phyloP scores from a whole-genome alignment of 2,888 invertebrate genomes.

The Strigamia crassipes region DNA sequence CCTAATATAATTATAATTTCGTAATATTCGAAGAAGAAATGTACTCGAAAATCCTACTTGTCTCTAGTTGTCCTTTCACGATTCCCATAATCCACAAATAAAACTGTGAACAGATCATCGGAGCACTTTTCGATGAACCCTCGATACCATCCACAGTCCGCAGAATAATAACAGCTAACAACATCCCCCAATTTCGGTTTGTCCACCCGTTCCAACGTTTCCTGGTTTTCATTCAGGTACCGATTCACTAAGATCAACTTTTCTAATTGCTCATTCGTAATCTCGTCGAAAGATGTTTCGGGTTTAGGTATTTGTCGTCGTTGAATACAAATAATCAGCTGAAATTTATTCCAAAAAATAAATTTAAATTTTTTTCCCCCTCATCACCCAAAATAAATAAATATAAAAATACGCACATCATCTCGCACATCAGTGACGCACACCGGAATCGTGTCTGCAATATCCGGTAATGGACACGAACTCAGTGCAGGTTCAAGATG shows the following conservation, averaged over 20 bases:
- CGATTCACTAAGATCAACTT: neutral
- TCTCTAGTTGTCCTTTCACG: neutral
- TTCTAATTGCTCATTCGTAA: neutral
- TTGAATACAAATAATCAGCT: neutral
- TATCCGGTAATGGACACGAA: neutral
- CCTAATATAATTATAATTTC: neutral
- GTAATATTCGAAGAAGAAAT: neutral
- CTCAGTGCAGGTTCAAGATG: neutral
- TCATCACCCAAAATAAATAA: too few species aligned
- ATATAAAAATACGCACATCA: neutral
- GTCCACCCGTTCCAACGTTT: neutral
- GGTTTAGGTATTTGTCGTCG: neutral
- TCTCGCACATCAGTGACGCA: neutral
- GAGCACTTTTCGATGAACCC: neutral
- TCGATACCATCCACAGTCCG: neutral
- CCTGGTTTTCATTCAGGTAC: neutral
- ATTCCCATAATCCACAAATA: constrained; percentile 12
- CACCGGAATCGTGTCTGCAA: neutral
- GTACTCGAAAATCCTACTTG: neutral
- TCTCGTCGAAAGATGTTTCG: neutral
- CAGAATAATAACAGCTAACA: neutral
- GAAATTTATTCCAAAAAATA: neutral
- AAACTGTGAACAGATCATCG: neutral
- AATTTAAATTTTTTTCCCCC: too few species aligned
- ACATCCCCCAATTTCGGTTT: neutral